Percentiles rank a stretch among this genome's conserved stretches.
These are phyloP conservation scores for Trididemnum miniatum DNA, from an alignment of 23 tunicate genomes.

Conservation along the genomic window DNA sequence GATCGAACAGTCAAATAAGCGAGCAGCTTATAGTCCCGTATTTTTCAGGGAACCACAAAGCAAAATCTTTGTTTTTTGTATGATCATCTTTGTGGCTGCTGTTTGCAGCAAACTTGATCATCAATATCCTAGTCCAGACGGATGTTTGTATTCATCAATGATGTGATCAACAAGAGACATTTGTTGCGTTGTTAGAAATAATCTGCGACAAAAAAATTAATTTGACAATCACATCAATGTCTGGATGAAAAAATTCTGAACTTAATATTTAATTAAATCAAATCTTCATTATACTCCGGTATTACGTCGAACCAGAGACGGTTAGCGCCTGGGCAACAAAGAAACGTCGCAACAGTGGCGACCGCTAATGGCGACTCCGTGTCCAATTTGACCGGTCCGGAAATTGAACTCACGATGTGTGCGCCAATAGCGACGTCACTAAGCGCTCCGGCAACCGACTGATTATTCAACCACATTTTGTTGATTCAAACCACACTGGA, in stretches of 20 bases:
- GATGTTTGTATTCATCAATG: constrained; percentile 26
- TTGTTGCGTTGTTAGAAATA: background rate
- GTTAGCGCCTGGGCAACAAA: background rate
- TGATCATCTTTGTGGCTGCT: no score
- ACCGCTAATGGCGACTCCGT: background rate
- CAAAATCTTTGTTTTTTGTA: no score
- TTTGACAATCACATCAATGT: background rate
- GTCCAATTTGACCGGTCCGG: background rate
- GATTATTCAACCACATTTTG: background rate
- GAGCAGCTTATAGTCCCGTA: no score
- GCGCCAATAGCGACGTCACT: background rate
- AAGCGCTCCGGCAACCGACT: background rate
- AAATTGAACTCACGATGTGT: no score
- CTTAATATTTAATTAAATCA: no score
- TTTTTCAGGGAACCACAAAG: no score
- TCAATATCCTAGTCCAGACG: constrained; percentile 31
- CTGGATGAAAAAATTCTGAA: no score
- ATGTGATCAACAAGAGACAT: background rate
- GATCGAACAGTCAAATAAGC: no score
- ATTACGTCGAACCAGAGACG: no score
- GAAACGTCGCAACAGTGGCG: background rate
- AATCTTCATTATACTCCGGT: no score
- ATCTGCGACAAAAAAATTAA: background rate
- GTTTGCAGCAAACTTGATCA: no score
- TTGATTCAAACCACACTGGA: background rate